Conservation (phyloP, 1,140 invertebrate genomes). For the Hypsibius dujardini region DNA sequence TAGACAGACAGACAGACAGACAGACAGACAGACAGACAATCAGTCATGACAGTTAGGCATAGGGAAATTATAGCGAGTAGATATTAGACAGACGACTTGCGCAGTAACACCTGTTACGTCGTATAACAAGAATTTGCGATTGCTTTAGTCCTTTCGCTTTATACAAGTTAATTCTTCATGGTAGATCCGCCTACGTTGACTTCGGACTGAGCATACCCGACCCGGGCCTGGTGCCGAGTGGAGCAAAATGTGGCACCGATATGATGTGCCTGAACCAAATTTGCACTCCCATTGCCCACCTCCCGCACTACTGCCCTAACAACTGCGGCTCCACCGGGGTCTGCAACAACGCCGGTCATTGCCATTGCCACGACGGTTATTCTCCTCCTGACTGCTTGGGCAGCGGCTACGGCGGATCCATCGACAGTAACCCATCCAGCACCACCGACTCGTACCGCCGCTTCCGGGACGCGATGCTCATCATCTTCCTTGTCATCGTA, state of each 20-base stretch:
- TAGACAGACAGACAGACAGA: too few species aligned
- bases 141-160: background rate
- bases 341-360: slow-evolving; percentile 76
- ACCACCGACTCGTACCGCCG: slow-evolving; percentile 42
- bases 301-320: slow-evolving; percentile 42
- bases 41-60: too few species aligned
- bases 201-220: slow-evolving; percentile 75
- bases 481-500: slow-evolving; percentile 1
- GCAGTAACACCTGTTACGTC: too few species aligned
- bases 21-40: too few species aligned
- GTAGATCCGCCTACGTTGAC: slow-evolving; percentile 70
- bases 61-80: too few species aligned
- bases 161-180: slow-evolving; percentile 30
- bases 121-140: background rate
- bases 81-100: too few species aligned
- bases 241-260: slow-evolving; percentile 71
- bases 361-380: slow-evolving; percentile 79
- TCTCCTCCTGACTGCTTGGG: slow-evolving; percentile 63
- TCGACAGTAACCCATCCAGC: slow-evolving; percentile 73
- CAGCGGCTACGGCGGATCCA: slow-evolving; percentile 70
- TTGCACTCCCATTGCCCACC: slow-evolving; percentile 17
- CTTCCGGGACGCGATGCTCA: slow-evolving; percentile 6
- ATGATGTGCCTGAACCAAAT: slow-evolving; percentile 44
- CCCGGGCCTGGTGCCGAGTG: slow-evolving; percentile 83
- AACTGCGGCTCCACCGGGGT: slow-evolving; percentile 69